These are phyloP conservation scores for Parazoanthus swiftii DNA, from an alignment of 92 coral and sea anemone species.

Conservation along the genomic window DNA sequence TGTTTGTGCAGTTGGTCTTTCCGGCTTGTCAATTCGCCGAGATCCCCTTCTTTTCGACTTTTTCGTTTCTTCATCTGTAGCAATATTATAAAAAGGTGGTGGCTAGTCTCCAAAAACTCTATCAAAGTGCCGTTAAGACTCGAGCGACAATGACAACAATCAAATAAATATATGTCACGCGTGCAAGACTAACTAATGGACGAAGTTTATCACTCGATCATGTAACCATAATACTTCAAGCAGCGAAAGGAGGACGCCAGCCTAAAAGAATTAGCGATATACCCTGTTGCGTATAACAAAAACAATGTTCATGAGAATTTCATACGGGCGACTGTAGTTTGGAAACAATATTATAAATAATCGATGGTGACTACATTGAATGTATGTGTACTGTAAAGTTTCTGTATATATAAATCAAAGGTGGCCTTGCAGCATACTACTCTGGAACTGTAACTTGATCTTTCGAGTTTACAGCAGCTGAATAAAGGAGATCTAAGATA, in stretches of 20 bases:
- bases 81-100: not conserved
- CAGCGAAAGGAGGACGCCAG: not conserved
- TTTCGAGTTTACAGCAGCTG: not conserved
- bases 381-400: not conserved
- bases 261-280: not conserved
- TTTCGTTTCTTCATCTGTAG: conserved; percentile 71
- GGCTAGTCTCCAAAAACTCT: not conserved
- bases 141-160: too few relatives aligned
- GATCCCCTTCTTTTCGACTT: conserved; percentile 73
- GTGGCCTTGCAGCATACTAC: not conserved
- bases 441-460: not conserved
- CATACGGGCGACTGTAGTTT: not conserved
- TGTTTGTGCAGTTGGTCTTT: conserved; percentile 53
- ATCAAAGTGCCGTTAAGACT: too few relatives aligned
- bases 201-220: too few relatives aligned
- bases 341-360: not conserved
- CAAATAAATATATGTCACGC: too few relatives aligned
- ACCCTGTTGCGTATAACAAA: conserved; percentile 14
- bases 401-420: not conserved
- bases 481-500: not conserved
- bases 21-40: conserved; percentile 61
- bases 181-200: too few relatives aligned
- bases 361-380: not conserved
- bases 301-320: conserved; percentile 57
- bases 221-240: not conserved